These are phyloP conservation scores for Lepus timidus DNA, from an alignment of 2,113 vertebrate species.

Conservation along the genomic window DNA sequence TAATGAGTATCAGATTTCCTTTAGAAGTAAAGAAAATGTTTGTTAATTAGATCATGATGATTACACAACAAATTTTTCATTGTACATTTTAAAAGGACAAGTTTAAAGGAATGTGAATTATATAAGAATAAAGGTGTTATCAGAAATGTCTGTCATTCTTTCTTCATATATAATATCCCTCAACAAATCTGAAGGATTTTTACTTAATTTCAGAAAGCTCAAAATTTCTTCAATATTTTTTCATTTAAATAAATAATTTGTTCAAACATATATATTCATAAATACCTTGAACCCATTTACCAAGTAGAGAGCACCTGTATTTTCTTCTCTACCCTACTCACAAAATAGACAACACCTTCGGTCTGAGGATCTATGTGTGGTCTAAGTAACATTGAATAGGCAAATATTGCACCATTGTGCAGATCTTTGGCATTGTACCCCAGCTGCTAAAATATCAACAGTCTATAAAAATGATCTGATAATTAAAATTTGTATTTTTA, in stretches of 20 bases:
- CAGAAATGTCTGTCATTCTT: not conserved
- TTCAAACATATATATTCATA: not conserved
- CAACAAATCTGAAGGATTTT: not conserved
- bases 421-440: slow-evolving; percentile 5
- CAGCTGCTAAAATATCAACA: not conserved
- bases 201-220: slow-evolving; percentile 3
- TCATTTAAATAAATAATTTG: not conserved
- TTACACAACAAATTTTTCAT: not conserved
- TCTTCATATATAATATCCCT: not conserved
- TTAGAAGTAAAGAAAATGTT: not conserved
- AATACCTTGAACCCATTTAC: not conserved
- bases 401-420: not conserved
- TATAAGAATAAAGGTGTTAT: not conserved
- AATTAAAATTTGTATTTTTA: slow-evolving; percentile 35
- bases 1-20: not conserved
- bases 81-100: not conserved
- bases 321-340: not conserved
- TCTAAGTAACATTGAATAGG: not conserved
- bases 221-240: not conserved
- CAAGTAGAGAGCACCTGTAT: slow-evolving; percentile 9
- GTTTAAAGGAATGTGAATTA: slow-evolving; percentile 4
- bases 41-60: not conserved
- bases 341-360: not conserved
- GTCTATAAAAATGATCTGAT: not conserved
- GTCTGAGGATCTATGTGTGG: not conserved